A percentile compares a stretch with the other conserved stretches of the same genome.
These are phyloP conservation scores for Dendrolimus kikuchii DNA, from an alignment of 1,140 invertebrate species.

Conservation along the genomic window DNA sequence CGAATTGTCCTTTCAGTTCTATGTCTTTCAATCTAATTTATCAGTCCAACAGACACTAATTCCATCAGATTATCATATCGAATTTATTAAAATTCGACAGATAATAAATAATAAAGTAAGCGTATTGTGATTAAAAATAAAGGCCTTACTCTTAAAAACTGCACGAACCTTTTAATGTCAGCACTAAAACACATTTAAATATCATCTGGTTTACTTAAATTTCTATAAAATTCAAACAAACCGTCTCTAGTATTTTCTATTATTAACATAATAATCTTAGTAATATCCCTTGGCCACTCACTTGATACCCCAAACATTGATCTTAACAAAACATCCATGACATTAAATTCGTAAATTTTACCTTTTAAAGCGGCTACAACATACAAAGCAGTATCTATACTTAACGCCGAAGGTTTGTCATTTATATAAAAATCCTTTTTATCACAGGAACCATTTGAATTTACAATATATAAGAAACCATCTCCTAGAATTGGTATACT, in stretches of 20 bases:
- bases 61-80: too few relatives aligned
- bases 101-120: too few relatives aligned
- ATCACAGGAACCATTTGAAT: constrained; percentile 42
- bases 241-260: constrained; percentile 30
- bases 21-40: too few relatives aligned
- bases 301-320: constrained; percentile 41
- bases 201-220: not conserved
- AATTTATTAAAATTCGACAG: too few relatives aligned
- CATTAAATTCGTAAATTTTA: constrained; percentile 54
- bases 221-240: constrained; percentile 12
- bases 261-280: constrained; percentile 42
- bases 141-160: too few relatives aligned
- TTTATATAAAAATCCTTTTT: constrained; percentile 40
- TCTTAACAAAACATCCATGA: constrained; percentile 41
- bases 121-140: too few relatives aligned
- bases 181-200: too few relatives aligned
- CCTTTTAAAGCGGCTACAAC: constrained; percentile 44
- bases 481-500: constrained; percentile 47
- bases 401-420: constrained; percentile 39
- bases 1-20: too few relatives aligned
- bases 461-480: constrained; percentile 36
- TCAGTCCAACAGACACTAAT: too few relatives aligned
- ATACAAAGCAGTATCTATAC: constrained; percentile 48
- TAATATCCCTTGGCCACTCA: constrained; percentile 34
- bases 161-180: too few relatives aligned